phyloP scores from a whole-genome alignment of 2,797 vertebrate species.

The Scomberomorus guttatus region DNA sequence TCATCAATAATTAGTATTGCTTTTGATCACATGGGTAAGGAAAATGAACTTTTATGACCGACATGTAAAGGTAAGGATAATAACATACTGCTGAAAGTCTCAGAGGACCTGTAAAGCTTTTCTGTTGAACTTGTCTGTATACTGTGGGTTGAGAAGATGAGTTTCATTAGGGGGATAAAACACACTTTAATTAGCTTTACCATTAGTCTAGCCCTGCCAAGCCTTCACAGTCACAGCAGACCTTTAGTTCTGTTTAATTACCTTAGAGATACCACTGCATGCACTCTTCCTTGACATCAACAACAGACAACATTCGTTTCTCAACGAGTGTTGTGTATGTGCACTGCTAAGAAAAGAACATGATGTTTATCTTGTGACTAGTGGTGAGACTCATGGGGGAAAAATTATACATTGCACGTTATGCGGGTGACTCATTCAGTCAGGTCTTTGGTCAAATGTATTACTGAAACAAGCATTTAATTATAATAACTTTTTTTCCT shows the following conservation, averaged over 20 bases:
- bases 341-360: conserved; percentile 61
- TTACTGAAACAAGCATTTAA: background rate
- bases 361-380: conserved; percentile 73
- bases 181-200: conserved; percentile 83
- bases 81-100: conserved; percentile 43
- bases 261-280: conserved; percentile 77
- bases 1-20: conserved; percentile 8
- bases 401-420: conserved; percentile 37
- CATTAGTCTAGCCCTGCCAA: conserved; percentile 78
- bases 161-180: conserved; percentile 81
- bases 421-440: conserved; percentile 47
- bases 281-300: conserved; percentile 76
- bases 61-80: conserved; percentile 54
- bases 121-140: conserved; percentile 62
- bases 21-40: conserved; percentile 18
- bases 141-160: conserved; percentile 68
- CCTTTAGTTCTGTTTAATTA: conserved; percentile 83
- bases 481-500: background rate
- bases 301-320: conserved; percentile 72
- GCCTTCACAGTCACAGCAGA: conserved; percentile 76
- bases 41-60: conserved; percentile 43
- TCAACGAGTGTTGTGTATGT: conserved; percentile 63
- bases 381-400: conserved; percentile 53
- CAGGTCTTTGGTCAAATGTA: conserved; percentile 3
- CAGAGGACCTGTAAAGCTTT: conserved; percentile 52